Evolutionary conservation across 2,888 invertebrate genomes (phyloP).

Genomic region (Dicycla oo): DNA sequence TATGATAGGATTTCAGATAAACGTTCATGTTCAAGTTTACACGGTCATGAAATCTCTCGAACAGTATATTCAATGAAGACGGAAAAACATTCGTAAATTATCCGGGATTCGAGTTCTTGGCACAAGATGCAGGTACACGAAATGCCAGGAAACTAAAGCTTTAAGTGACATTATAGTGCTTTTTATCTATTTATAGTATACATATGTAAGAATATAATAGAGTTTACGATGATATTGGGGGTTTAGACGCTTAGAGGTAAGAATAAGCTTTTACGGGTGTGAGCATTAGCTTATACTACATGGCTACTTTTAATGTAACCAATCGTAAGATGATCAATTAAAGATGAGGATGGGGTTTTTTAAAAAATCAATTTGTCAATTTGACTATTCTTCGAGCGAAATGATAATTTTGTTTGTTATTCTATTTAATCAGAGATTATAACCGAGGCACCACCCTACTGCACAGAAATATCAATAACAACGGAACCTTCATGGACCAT

Average conservation of each 20-base stretch:
- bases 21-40: constrained; percentile 48
- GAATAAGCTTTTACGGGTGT: background rate
- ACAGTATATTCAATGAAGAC: constrained; percentile 48
- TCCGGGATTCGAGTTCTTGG: constrained; percentile 43
- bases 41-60: constrained; percentile 54
- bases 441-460: background rate
- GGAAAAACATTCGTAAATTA: constrained; percentile 57
- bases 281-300: background rate
- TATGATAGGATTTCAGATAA: constrained; percentile 48
- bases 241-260: background rate
- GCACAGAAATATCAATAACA: constrained; percentile 47
- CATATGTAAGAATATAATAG: background rate
- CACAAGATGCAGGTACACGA: constrained; percentile 49
- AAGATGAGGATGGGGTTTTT: background rate
- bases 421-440: background rate
- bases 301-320: background rate
- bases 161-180: constrained; percentile 25
- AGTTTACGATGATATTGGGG: background rate
- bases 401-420: background rate
- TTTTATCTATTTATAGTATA: background rate
- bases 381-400: background rate
- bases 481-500: constrained; percentile 32
- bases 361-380: background rate
- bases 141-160: constrained; percentile 21
- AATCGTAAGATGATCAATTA: background rate